Evolutionary conservation across 2,888 invertebrate genomes (phyloP).

Genomic region (Caenorhabditis becei): DNA sequence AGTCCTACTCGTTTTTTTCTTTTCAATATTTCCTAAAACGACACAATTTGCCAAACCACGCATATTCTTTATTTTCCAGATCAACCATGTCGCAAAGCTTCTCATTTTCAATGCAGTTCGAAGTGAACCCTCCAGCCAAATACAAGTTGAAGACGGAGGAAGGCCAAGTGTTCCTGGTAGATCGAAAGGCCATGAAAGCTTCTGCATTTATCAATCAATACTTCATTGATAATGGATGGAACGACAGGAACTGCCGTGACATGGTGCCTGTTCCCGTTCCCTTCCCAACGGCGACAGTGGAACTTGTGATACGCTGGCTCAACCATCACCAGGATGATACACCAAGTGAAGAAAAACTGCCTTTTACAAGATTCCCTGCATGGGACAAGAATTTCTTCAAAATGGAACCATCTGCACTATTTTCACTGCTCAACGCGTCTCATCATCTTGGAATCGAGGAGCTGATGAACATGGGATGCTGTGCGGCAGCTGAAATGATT

Average conservation of each 20-base stretch:
- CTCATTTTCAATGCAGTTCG: not conserved
- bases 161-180: slow-evolving; percentile 18
- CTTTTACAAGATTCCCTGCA: not conserved
- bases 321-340: slow-evolving; percentile 12
- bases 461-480: slow-evolving; percentile 36
- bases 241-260: slow-evolving; percentile 5
- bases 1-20: too few species aligned
- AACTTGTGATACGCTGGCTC: slow-evolving; percentile 9
- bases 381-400: slow-evolving; percentile 44
- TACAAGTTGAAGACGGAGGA: slow-evolving; percentile 33
- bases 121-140: not conserved
- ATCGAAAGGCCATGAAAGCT: slow-evolving; percentile 5
- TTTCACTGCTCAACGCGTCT: slow-evolving; percentile 21
- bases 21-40: too few species aligned
- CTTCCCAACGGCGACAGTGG: not conserved
- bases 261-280: slow-evolving; percentile 15
- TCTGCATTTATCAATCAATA: slow-evolving; percentile 11
- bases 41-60: too few species aligned
- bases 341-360: not conserved
- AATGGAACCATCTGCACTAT: slow-evolving; percentile 8
- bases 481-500: slow-evolving; percentile 30
- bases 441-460: slow-evolving; percentile 24
- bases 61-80: not conserved
- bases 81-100: not conserved
- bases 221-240: slow-evolving; percentile 17